A percentile compares a stretch with the other conserved stretches of the same genome.
Evolutionary conservation across 2,888 invertebrate species (phyloP).

Genomic region (Andricus curvator): DNA sequence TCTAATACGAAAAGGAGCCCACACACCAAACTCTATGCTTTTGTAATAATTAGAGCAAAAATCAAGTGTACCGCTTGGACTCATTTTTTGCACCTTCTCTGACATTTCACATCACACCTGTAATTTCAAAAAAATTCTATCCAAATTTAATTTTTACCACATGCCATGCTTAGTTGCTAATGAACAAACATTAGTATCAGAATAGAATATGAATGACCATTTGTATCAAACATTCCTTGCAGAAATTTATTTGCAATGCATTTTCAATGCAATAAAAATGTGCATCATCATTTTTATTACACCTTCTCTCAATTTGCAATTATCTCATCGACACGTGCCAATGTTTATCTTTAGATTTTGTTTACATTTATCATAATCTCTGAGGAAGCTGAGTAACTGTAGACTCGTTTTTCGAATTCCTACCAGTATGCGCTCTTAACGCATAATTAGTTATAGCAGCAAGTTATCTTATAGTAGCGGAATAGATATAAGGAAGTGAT

Average conservation of each 20-base stretch:
- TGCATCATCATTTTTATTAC: conserved; percentile 12
- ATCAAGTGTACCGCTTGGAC: too few species aligned
- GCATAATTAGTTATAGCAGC: conserved; percentile 21
- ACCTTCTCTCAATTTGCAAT: not conserved
- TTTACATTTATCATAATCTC: conserved; percentile 27
- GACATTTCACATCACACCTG: too few species aligned
- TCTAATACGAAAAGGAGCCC: too few species aligned
- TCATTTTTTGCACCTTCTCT: too few species aligned
- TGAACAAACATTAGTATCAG: too few species aligned
- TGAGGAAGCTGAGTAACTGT: conserved; percentile 24
- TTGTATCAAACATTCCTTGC: not conserved
- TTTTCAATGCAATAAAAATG: not conserved
- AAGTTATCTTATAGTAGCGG: conserved; percentile 21
- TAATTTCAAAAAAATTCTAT: too few species aligned
- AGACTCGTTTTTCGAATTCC: conserved; percentile 17
- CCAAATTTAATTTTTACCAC: too few species aligned
- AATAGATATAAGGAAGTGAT: conserved; percentile 33
- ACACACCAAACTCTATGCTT: too few species aligned
- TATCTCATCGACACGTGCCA: conserved; percentile 34
- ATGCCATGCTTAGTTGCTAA: too few species aligned
- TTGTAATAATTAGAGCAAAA: too few species aligned
- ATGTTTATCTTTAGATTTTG: conserved; percentile 33
- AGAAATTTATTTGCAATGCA: not conserved
- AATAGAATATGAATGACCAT: too few species aligned
- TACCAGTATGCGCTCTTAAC: not conserved